phyloP scores from a whole-genome alignment of 2,888 invertebrate species.

The Chrysina gloriosa region DNA sequence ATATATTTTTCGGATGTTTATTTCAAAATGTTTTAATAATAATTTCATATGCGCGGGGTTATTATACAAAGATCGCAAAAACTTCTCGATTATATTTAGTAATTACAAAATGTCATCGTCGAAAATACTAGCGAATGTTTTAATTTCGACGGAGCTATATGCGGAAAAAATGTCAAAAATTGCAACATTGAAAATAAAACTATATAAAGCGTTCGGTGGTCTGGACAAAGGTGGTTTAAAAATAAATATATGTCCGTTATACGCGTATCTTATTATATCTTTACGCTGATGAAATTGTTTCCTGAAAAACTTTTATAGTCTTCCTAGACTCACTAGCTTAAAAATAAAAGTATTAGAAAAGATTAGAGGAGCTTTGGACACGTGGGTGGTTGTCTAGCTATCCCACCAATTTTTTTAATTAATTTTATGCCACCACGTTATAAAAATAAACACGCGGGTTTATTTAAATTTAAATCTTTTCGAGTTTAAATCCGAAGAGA shows the following conservation, averaged over 20 bases:
- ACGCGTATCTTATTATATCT: neutral
- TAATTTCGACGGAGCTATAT: no score
- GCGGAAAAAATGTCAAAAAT: no score
- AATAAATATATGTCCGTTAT: neutral
- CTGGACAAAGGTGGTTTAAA: neutral
- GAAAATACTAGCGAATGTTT: neutral
- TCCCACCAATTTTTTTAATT: neutral
- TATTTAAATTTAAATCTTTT: no score
- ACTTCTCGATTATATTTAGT: no score
- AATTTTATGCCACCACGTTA: conserved; percentile 23
- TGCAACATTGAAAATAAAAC: neutral
- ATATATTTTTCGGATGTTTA: no score
- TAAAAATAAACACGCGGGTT: conserved; percentile 50
- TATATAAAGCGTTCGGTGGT: neutral
- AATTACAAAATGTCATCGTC: no score
- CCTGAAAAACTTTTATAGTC: neutral
- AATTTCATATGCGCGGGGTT: no score
- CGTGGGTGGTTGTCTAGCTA: conserved; percentile 5
- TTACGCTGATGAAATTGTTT: neutral
- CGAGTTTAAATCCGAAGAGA: neutral
- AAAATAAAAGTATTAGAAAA: neutral
- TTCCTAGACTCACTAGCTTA: neutral
- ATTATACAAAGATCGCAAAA: no score
- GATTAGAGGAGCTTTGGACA: conserved; percentile 5
- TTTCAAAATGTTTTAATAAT: no score